These are phyloP conservation scores for Trypoxylus dichotomus DNA, from an alignment of 1,140 invertebrate genomes.

Conservation along the genomic window DNA sequence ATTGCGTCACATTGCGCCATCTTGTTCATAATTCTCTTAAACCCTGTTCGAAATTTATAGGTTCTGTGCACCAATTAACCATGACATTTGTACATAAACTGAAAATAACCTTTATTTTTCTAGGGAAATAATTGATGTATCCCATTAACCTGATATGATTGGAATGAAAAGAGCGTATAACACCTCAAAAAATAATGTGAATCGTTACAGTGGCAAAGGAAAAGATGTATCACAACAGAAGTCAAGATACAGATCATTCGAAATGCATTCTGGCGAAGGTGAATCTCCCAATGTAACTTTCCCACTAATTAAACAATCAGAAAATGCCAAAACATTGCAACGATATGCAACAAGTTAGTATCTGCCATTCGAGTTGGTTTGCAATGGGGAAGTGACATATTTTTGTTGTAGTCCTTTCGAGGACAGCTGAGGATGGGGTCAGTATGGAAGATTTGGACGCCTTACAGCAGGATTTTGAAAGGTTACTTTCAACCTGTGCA, in stretches of 20 bases:
- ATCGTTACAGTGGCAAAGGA: constrained; percentile 29
- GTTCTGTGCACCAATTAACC: neutral
- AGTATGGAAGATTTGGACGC: constrained; percentile 80
- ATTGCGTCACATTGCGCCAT: neutral
- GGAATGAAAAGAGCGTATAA: constrained; percentile 19
- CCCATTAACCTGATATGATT: constrained; percentile 11
- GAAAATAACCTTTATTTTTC: neutral
- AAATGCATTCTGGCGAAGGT: neutral
- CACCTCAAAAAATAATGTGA: constrained; percentile 18
- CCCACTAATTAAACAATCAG: constrained; percentile 48
- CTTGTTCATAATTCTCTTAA: neutral
- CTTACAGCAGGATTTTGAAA: constrained; percentile 86
- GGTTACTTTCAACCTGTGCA: constrained; percentile 78
- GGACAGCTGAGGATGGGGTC: constrained; percentile 65
- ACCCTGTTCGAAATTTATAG: neutral
- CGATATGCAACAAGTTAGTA: constrained; percentile 55
- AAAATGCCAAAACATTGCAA: constrained; percentile 60
- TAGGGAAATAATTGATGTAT: neutral
- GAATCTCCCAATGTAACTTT: constrained; percentile 32
- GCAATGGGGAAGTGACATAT: constrained; percentile 18
- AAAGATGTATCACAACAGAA: constrained; percentile 28
- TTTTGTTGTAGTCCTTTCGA: constrained; percentile 57
- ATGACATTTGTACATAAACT: neutral
- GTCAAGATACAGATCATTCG: constrained; percentile 6
- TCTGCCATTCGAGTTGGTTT: neutral